These are phyloP conservation scores for Capreolus pygargus DNA, from an alignment of 2,113 vertebrate genomes.

Conservation along the genomic window DNA sequence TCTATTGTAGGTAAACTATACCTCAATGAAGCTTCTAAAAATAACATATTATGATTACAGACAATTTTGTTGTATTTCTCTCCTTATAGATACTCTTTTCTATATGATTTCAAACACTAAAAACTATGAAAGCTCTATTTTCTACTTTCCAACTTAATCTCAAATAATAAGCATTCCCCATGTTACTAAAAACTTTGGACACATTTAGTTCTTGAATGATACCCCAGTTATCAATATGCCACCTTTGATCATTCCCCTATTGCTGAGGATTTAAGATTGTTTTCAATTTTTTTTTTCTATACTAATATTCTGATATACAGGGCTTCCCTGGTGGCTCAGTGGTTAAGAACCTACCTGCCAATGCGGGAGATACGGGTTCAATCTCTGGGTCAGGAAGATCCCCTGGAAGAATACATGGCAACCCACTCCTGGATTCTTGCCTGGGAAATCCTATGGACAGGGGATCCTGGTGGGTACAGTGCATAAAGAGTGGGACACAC, in stretches of 20 bases:
- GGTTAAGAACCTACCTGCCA: neutral
- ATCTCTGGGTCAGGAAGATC: neutral
- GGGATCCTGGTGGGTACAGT: neutral
- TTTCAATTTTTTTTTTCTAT: neutral
- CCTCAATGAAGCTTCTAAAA: neutral
- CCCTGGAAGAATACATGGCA: rapidly evolving
- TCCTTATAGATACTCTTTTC: neutral
- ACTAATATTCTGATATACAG: neutral
- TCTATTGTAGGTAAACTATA: neutral
- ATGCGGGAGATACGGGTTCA: neutral
- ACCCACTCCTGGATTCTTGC: neutral
- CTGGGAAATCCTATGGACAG: neutral
- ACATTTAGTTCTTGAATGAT: neutral
- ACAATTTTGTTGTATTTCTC: neutral
- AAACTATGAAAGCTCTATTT: neutral
- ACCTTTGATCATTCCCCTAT: neutral
- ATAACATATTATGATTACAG: neutral
- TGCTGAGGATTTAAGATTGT: neutral
- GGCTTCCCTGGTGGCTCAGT: neutral
- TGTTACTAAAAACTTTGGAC: neutral
- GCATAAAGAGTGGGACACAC: neutral
- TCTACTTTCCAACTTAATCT: slow-evolving; percentile 5
- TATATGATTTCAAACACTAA: neutral
- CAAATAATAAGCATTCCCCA: neutral
- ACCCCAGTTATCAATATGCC: neutral